Evolutionary conservation across 53 echinoderm and acorn worm genomes (phyloP).

Genomic region (Holothuria leucospilota): DNA sequence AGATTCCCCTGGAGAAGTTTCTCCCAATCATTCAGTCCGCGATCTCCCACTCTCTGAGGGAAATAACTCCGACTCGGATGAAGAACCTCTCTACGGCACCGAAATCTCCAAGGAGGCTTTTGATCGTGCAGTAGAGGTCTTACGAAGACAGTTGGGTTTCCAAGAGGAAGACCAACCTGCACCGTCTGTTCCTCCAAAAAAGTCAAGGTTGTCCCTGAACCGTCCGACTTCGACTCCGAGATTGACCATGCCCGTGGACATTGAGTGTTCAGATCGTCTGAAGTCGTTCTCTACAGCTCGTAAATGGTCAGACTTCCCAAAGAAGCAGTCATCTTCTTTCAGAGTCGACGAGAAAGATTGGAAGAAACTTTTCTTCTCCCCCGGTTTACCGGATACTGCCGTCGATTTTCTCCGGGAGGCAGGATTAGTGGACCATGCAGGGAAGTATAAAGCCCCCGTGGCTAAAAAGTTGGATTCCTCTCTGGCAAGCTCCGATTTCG

Average conservation of each 20-base stretch:
- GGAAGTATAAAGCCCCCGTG: no score
- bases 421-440: no score
- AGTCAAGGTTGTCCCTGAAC: background rate
- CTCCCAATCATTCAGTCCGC: background rate
- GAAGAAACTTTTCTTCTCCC: background rate
- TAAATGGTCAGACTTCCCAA: background rate
- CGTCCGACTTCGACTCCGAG: background rate
- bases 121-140: background rate
- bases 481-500: no score
- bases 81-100: no score
- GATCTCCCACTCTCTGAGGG: background rate
- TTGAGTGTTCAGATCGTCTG: background rate
- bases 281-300: background rate
- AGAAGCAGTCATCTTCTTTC: background rate
- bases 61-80: background rate
- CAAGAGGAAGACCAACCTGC: background rate
- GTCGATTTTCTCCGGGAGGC: no score
- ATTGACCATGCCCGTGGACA: background rate
- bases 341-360: no score
- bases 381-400: background rate
- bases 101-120: no score
- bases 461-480: no score
- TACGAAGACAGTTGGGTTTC: background rate
- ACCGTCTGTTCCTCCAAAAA: background rate
- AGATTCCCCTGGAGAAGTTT: slow-evolving; percentile 4